Conservation (phyloP, 1,140 invertebrate species). For the Drosophila pandora region DNA sequence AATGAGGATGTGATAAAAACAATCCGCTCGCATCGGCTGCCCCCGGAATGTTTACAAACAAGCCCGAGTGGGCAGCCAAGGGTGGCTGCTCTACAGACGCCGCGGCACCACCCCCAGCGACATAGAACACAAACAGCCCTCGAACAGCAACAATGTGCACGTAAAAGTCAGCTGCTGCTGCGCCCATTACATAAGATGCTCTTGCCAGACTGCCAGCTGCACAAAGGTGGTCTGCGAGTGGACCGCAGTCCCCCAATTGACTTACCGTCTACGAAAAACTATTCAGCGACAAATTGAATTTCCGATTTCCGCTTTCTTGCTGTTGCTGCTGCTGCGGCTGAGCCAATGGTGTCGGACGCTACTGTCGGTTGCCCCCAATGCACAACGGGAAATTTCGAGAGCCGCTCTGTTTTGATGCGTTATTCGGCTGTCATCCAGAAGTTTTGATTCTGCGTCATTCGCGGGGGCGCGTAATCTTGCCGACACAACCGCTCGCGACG, state of each 20-base stretch:
- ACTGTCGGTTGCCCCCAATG: background rate
- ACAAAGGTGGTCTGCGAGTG: constrained; percentile 15
- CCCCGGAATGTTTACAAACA: constrained; percentile 38
- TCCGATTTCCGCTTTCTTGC: background rate
- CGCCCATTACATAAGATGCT: constrained; percentile 43
- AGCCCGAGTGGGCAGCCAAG: constrained; percentile 4
- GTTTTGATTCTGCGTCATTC: constrained; percentile 40
- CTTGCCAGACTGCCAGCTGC: constrained; percentile 6
- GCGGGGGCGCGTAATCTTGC: constrained; percentile 14
- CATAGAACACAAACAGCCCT: background rate
- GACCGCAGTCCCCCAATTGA: constrained; percentile 12
- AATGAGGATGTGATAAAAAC: constrained; percentile 27
- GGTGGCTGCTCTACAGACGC: constrained; percentile 13
- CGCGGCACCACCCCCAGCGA: constrained; percentile 7
- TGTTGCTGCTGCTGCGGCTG: background rate
- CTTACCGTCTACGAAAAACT: constrained; percentile 47
- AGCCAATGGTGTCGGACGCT: background rate
- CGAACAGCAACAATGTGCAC: constrained; percentile 46
- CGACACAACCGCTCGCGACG: constrained; percentile 25
- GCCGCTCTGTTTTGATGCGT: constrained; percentile 2
- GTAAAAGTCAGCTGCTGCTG: constrained; percentile 42
- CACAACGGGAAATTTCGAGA: constrained; percentile 6
- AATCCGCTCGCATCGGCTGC: background rate
- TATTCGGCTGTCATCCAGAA: constrained; percentile 17
- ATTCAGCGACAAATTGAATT: constrained; percentile 35